Evolutionary conservation across 1,140 invertebrate species (phyloP).

Genomic region (Protaetia brevitarsis): DNA sequence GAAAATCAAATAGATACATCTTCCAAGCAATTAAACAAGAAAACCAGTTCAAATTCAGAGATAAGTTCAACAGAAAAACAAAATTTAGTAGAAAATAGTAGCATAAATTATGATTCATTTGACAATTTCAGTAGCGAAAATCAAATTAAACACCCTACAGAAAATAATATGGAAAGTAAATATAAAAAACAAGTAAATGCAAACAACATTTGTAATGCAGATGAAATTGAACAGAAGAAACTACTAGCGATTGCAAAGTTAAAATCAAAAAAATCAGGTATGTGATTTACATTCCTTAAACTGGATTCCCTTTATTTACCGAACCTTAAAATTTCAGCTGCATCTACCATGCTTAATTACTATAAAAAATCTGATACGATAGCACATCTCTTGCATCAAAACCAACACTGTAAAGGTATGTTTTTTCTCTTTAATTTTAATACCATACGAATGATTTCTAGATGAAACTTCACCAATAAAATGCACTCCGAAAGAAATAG

Average conservation of each 20-base stretch:
- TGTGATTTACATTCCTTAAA: no score
- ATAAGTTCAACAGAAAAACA: neutral
- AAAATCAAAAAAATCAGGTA: constrained; percentile 3
- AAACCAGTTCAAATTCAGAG: neutral
- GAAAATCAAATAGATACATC: neutral
- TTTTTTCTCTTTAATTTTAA: no score
- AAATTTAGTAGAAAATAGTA: neutral
- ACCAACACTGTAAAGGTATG: no score
- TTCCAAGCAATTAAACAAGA: neutral
- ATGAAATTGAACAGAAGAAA: constrained; percentile 17
- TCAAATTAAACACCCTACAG: no score
- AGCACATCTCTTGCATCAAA: no score
- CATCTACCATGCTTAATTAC: no score
- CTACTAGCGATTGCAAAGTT: constrained; percentile 10
- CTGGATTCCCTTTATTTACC: no score
- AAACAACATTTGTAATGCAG: neutral
- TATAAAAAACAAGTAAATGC: neutral
- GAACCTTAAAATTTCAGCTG: no score
- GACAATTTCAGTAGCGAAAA: no score
- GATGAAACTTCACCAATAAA: constrained; percentile 30
- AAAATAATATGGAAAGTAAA: constrained; percentile 12
- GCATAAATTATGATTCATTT: constrained; percentile 37
- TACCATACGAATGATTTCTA: no score
- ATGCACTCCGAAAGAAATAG: constrained; percentile 43
- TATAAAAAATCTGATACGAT: no score